Conservation (phyloP, 1,140 invertebrate genomes). For the Hyposmocoma kahamanoa region DNA sequence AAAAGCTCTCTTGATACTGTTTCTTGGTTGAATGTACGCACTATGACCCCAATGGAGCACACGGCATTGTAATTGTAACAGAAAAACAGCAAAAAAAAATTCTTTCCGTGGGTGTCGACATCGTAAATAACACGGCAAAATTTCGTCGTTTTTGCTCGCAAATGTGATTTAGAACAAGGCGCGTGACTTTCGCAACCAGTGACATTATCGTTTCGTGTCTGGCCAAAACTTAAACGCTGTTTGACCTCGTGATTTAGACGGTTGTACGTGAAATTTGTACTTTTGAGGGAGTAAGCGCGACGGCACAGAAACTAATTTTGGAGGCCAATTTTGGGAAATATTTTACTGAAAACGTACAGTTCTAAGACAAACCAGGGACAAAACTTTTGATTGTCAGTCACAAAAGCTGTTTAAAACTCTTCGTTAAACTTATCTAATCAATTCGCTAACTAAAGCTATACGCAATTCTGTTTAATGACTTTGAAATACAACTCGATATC, state of each 20-base stretch:
- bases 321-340: constrained; percentile 5
- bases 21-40: constrained; percentile 13
- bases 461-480: too few species aligned
- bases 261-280: not conserved
- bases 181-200: constrained; percentile 44
- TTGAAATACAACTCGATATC: too few species aligned
- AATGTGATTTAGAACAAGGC: constrained; percentile 42
- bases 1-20: constrained; percentile 4
- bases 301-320: not conserved
- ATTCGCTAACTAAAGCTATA: too few species aligned
- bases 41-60: constrained; percentile 20
- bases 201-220: constrained; percentile 45
- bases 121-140: constrained; percentile 23
- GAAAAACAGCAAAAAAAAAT: constrained; percentile 21
- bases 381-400: too few species aligned
- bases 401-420: too few species aligned
- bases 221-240: constrained; percentile 36
- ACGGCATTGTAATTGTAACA: constrained; percentile 15
- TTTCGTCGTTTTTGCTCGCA: constrained; percentile 41
- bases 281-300: not conserved
- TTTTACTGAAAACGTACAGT: too few species aligned
- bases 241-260: constrained; percentile 32
- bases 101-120: constrained; percentile 22
- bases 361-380: too few species aligned
- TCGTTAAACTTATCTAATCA: too few species aligned